Percentiles rank a stretch among this genome's conserved stretches.
phyloP scores from a whole-genome alignment of 2,113 vertebrate genomes.

The Cyanoderma ruficeps region DNA sequence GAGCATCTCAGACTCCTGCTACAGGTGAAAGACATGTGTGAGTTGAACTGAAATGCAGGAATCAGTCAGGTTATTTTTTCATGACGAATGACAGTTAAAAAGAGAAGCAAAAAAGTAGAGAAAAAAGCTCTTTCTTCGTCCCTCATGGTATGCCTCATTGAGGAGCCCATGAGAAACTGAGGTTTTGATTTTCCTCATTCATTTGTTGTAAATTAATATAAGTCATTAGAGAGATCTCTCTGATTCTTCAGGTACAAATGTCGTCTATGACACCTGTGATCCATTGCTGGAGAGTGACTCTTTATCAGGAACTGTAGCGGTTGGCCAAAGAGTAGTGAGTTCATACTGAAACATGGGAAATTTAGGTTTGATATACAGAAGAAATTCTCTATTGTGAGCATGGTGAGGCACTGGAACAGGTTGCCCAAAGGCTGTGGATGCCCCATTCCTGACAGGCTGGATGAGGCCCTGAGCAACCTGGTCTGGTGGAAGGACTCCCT shows the following conservation, averaged over 20 bases:
- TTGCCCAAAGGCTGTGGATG: neutral
- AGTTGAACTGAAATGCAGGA: neutral
- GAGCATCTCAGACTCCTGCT: neutral
- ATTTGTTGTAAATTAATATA: neutral
- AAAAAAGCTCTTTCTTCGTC: neutral
- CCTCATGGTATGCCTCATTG: neutral
- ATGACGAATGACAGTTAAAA: neutral
- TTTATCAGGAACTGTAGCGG: neutral
- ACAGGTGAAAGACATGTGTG: neutral
- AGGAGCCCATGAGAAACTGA: accelerated
- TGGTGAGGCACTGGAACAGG: neutral
- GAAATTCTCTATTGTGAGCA: neutral
- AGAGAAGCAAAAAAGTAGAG: neutral
- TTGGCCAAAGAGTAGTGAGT: neutral
- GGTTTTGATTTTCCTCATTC: neutral
- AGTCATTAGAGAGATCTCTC: neutral
- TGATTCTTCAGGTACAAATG: neutral
- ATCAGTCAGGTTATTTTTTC: neutral
- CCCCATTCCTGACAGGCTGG: neutral
- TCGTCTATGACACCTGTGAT: neutral
- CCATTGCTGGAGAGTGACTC: neutral
- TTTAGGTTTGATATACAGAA: neutral
- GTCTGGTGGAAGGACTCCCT: neutral
- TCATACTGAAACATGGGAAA: neutral
- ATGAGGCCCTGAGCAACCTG: neutral